Evolutionary conservation across 2,888 invertebrate genomes (phyloP).

Genomic region (Plagodis pulveraria): DNA sequence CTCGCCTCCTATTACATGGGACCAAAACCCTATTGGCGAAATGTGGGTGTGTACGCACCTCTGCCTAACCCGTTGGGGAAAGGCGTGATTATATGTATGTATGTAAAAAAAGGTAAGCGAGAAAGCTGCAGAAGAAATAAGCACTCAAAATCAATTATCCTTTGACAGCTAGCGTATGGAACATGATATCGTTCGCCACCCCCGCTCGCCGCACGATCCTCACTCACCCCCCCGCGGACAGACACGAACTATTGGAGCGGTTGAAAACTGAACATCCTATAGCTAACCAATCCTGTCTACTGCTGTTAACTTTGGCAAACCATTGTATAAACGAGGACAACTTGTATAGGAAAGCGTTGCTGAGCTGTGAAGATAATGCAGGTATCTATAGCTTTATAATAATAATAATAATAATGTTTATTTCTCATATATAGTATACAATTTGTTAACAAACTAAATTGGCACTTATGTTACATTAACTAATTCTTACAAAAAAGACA

Average conservation of each 20-base stretch:
- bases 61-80: too few species aligned
- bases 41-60: too few species aligned
- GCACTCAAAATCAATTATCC: neutral
- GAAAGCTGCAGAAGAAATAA: too few species aligned
- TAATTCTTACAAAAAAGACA: too few species aligned
- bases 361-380: slow-evolving; percentile 92
- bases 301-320: slow-evolving; percentile 95
- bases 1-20: too few species aligned
- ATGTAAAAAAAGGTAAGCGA: too few species aligned
- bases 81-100: too few species aligned
- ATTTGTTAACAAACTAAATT: too few species aligned
- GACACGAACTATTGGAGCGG: slow-evolving; percentile 73
- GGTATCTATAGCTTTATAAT: slow-evolving; percentile 78
- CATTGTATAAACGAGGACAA: slow-evolving; percentile 93
- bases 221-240: slow-evolving; percentile 63
- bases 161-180: slow-evolving; percentile 89
- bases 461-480: too few species aligned
- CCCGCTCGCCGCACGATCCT: slow-evolving; percentile 66
- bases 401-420: too few species aligned
- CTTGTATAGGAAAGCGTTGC: slow-evolving; percentile 93
- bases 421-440: too few species aligned
- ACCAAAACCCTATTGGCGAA: too few species aligned
- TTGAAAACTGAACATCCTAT: slow-evolving; percentile 88
- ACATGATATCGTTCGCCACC: slow-evolving; percentile 89
- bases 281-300: slow-evolving; percentile 95